Evolutionary conservation across 2,797 vertebrate species (phyloP), one percentile per base, ranked within the genome.

Genomic region (Hoplostethus mediterraneus): DNA sequence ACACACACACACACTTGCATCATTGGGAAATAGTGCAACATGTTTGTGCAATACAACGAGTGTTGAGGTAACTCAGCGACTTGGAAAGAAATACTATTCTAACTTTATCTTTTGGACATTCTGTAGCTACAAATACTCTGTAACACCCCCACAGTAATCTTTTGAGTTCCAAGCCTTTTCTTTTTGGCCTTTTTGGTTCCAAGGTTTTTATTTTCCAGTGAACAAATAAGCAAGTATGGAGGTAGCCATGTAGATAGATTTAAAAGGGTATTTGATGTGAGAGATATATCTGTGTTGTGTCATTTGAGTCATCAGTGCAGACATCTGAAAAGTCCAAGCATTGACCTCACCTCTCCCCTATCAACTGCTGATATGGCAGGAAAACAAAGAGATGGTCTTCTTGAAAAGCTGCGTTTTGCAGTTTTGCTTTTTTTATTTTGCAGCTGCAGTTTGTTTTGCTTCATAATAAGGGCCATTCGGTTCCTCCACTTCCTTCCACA

Each of bases 81-180:
- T 61, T 66, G 55, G 51, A 61, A 63, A 71, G 54, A 17, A 44
- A 66, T 6, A 52, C 56, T 17, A 9, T 45, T 58, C 60, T 75
- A 49, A 74, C 48, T 77, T 75, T 67, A 63, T 79, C 79, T 73
- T 31, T 68, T 53, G 48, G 40, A 75, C 68, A 77, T 65, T 78
- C 56, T 83, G 72, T 54, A 76, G 62, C 21, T 72, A 47, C 67
- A 83, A 81, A 74, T 73, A 80, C 71, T 70, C 73, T 57, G 45
- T 57, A 78, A 80, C 84, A 77, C 73, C 79, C 78, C 79, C 81
- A 2, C 79, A 81, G 57, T 49, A 66, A 71, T 75, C 48, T 59
- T 66, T 68, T 49, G 30, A 67, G 56, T 56, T 60, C 49, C 62
- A 61, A 55, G 62, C 48, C 68, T 36, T 36, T 36, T 36, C 7